Conservation (phyloP, 1,140 invertebrate genomes). For the Pararge aegeria region DNA sequence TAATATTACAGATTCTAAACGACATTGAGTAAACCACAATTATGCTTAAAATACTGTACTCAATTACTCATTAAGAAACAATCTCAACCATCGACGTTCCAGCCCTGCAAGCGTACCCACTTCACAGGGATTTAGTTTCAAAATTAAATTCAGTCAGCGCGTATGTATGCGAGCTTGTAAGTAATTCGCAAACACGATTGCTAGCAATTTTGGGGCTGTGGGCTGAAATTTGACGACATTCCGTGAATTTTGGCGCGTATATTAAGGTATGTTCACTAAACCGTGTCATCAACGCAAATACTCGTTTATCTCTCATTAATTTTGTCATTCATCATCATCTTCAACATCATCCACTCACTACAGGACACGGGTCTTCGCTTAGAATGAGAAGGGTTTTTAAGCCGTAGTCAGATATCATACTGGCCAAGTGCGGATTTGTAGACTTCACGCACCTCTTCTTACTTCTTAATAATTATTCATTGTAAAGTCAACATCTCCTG, state of each 20-base stretch:
- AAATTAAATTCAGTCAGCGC: neutral
- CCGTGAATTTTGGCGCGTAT: slow-evolving; percentile 14
- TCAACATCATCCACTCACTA: too few species aligned
- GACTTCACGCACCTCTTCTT: too few species aligned
- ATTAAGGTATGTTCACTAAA: slow-evolving; percentile 11
- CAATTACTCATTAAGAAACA: neutral
- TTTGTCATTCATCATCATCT: too few species aligned
- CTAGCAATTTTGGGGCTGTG: slow-evolving; percentile 9
- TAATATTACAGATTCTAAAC: neutral
- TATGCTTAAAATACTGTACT: neutral
- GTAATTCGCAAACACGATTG: slow-evolving; percentile 19
- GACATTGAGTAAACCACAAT: neutral
- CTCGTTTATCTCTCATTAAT: slow-evolving; percentile 14
- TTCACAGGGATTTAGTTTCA: slow-evolving; percentile 3
- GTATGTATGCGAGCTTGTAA: slow-evolving; percentile 1
- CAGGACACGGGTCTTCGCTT: too few species aligned
- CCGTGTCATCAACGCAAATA: slow-evolving; percentile 12
- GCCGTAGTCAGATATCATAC: too few species aligned
- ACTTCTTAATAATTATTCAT: too few species aligned
- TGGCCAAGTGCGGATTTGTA: too few species aligned
- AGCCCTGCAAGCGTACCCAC: neutral
- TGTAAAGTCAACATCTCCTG: too few species aligned
- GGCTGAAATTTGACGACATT: slow-evolving; percentile 9
- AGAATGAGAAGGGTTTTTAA: too few species aligned
- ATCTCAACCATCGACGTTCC: neutral